Evolutionary conservation across 2,113 vertebrate species (phyloP), one percentile per base, ranked within the genome.

Genomic region (Montifringilla adamsi): DNA sequence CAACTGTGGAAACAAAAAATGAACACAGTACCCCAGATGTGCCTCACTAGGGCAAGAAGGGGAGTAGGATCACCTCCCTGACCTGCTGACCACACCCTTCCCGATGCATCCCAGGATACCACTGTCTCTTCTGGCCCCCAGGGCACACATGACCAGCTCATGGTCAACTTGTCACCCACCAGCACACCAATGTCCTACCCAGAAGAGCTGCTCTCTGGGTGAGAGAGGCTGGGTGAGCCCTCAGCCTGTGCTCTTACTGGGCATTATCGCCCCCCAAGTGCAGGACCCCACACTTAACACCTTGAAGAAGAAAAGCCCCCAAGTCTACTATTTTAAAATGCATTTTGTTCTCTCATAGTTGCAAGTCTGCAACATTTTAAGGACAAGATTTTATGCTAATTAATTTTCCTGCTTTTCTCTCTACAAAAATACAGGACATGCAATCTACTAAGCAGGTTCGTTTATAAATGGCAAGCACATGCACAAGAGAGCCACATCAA

Each of bases 61-160:
- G 17, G 26, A 31, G 37, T 31, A 67, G 37, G 21, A 68, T 37
- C 39, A 41, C 7, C 44, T 35, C 20, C 33, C 62, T 44, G 14
- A 77, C 17, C 37, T 52, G 39, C 27, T 20, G 77, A 13, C 23
- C 28, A 46, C 23, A 30, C 12, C 17, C 44, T 17, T 67, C 23
- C 23, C 0, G 0, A 26, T 14, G 8, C 13, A 74, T 6, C 13
- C 33, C 39, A 52, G 37, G 19, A 52, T 24, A 21, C 7, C 33
- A 28, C 6, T n/a, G 33, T 10, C 27, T 15, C 10, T 43, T 17
- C 60, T 39, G 69, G 16, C 5, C 6, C 37, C 20, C 14, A 14
- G 52, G 15, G 16, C 15, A 81, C 31, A 59, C 19, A 4, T 3
- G 24, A 33, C 15, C 5, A 8, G 18, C 15, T 59, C 28, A 37